A percentile compares a stretch with the other conserved stretches of the same genome.
Evolutionary conservation across 2,888 invertebrate genomes (phyloP).

Genomic region (Sialis lutaria): DNA sequence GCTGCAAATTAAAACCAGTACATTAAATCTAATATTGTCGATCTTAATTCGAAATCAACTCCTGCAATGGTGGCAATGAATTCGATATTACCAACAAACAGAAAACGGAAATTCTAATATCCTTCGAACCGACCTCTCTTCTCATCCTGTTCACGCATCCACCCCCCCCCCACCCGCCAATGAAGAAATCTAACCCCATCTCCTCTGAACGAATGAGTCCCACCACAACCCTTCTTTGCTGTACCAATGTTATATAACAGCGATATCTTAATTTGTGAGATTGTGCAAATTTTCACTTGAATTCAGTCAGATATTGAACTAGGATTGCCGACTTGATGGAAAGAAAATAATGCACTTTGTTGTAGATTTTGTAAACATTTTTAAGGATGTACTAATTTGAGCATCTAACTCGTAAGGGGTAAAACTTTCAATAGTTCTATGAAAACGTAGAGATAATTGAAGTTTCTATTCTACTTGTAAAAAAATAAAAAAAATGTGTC

Average conservation of each 20-base stretch:
- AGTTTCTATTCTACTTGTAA: too few relatives aligned
- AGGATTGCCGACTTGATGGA: neutral
- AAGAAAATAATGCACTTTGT: neutral
- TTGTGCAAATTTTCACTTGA: conserved; percentile 6
- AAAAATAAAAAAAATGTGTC: too few relatives aligned
- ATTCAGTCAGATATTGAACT: neutral
- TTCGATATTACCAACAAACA: conserved; percentile 4
- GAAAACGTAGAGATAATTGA: too few relatives aligned
- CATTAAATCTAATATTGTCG: too few relatives aligned
- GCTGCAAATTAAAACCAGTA: too few relatives aligned
- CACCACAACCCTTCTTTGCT: conserved; percentile 21
- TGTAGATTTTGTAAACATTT: too few relatives aligned
- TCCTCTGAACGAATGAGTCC: conserved; percentile 8
- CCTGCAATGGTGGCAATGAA: neutral
- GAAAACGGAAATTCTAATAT: conserved; percentile 6
- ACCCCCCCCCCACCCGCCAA: neutral
- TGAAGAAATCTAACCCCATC: too few relatives aligned
- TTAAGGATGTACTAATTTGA: too few relatives aligned
- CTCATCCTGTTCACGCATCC: neutral
- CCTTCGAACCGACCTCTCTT: conserved; percentile 1
- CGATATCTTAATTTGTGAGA: conserved; percentile 8
- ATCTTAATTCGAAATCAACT: too few relatives aligned
- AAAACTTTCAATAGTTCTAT: too few relatives aligned
- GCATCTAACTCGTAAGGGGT: too few relatives aligned
- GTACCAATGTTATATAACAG: conserved; percentile 15